Evolutionary conservation across 2,888 invertebrate genomes (phyloP).

Genomic region (Pristionchus mayeri): DNA sequence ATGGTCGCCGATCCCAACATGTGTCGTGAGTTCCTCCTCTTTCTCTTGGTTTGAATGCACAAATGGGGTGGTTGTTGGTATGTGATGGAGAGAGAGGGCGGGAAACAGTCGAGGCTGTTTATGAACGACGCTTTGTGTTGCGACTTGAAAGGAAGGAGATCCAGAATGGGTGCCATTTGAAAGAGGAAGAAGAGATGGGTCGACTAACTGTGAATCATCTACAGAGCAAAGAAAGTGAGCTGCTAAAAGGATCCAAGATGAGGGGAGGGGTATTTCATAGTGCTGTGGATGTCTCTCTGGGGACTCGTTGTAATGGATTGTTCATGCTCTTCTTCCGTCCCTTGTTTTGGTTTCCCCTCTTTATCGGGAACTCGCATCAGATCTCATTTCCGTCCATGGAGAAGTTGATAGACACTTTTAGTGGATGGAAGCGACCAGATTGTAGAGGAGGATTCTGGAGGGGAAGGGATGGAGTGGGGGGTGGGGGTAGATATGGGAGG

Average conservation of each 20-base stretch:
- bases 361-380: constrained; percentile 26
- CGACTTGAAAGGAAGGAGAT: not conserved
- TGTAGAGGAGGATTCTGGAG: constrained; percentile 4
- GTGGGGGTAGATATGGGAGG: not conserved
- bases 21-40: constrained; percentile 38
- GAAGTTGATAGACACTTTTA: constrained; percentile 41
- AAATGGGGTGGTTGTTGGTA: not conserved
- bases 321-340: constrained; percentile 38
- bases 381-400: constrained; percentile 41
- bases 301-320: constrained; percentile 27
- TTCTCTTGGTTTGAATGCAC: not conserved
- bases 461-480: not conserved
- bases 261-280: not conserved
- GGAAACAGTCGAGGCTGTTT: not conserved
- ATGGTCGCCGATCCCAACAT: constrained; percentile 37
- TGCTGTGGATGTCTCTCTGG: not conserved
- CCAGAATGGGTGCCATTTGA: constrained; percentile 21
- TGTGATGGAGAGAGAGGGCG: not conserved
- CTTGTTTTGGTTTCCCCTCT: constrained; percentile 43
- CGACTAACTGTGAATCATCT: not conserved
- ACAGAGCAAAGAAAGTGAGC: not conserved
- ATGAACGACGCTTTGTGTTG: not conserved
- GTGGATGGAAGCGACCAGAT: not conserved
- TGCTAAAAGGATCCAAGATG: not conserved
- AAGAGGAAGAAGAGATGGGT: not conserved